phyloP scores from a whole-genome alignment of 2,888 invertebrate genomes.

The Drosophila peninsularis region DNA sequence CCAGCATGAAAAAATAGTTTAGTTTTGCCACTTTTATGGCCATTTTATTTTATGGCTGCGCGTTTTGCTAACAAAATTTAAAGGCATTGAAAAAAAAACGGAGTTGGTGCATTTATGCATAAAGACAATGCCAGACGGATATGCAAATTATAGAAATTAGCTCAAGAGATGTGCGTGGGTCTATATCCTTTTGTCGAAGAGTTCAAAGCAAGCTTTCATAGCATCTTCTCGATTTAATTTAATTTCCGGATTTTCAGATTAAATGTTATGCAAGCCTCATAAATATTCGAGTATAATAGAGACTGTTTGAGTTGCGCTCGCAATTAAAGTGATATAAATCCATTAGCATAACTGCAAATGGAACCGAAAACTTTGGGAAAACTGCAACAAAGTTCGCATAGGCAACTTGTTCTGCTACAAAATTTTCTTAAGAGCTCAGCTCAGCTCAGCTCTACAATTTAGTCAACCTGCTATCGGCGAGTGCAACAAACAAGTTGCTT shows the following conservation, averaged over 20 bases:
- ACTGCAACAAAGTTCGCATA: slow-evolving; percentile 31
- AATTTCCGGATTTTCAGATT: neutral
- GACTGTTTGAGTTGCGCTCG: slow-evolving; percentile 1
- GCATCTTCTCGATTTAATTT: too few species aligned
- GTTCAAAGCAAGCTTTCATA: too few species aligned
- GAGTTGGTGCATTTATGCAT: neutral
- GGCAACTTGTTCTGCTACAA: slow-evolving; percentile 1
- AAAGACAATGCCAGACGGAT: neutral
- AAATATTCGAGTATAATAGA: neutral
- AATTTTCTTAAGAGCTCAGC: slow-evolving; percentile 30
- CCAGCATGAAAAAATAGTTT: slow-evolving; percentile 52
- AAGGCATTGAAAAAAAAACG: slow-evolving; percentile 11
- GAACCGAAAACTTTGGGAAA: slow-evolving; percentile 10
- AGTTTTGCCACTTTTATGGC: slow-evolving; percentile 52
- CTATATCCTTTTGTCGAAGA: too few species aligned
- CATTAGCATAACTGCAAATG: slow-evolving; percentile 32
- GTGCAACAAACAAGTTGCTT: slow-evolving; percentile 26
- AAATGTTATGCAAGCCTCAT: neutral
- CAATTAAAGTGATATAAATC: slow-evolving; percentile 24
- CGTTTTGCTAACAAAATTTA: slow-evolving; percentile 27
- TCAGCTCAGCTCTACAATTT: slow-evolving; percentile 15
- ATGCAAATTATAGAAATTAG: neutral
- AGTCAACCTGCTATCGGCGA: slow-evolving; percentile 29
- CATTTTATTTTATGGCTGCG: slow-evolving; percentile 61
- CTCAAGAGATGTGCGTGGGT: too few species aligned